These are phyloP conservation scores for Labrus mixtus DNA, from an alignment of 2,113 vertebrate genomes.

Conservation along the genomic window DNA sequence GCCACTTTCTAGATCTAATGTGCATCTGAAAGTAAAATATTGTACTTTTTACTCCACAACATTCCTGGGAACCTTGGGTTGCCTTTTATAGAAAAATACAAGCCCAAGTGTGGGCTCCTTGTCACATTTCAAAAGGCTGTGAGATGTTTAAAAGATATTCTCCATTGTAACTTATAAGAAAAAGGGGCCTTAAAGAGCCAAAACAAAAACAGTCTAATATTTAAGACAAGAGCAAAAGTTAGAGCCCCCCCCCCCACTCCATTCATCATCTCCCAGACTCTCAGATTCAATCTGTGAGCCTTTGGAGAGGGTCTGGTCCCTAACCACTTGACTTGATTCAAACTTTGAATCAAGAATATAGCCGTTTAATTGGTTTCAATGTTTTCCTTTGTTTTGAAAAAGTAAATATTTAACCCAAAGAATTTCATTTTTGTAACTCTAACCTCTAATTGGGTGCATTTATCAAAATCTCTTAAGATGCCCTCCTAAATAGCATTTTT, in stretches of 20 bases:
- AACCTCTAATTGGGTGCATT: too few species aligned
- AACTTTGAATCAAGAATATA: background rate
- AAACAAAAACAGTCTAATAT: background rate
- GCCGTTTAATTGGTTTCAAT: too few species aligned
- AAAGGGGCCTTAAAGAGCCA: background rate
- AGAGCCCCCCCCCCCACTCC: background rate
- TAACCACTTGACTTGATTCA: background rate
- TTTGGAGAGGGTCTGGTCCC: too few species aligned
- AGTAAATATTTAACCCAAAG: too few species aligned
- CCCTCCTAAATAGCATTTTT: too few species aligned
- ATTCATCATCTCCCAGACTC: background rate
- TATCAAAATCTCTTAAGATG: too few species aligned
- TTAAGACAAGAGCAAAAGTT: background rate
- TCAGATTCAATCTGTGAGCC: background rate
- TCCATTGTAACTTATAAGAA: background rate
- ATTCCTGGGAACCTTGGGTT: background rate
- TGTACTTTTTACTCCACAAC: background rate
- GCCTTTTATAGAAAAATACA: background rate
- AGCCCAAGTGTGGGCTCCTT: background rate
- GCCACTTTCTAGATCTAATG: background rate
- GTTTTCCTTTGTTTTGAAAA: too few species aligned
- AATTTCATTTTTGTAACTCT: too few species aligned
- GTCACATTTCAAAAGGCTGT: background rate
- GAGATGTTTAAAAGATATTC: background rate
- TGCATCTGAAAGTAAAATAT: background rate